phyloP scores from a whole-genome alignment of 2,888 invertebrate genomes.

The Eristalis pertinax region DNA sequence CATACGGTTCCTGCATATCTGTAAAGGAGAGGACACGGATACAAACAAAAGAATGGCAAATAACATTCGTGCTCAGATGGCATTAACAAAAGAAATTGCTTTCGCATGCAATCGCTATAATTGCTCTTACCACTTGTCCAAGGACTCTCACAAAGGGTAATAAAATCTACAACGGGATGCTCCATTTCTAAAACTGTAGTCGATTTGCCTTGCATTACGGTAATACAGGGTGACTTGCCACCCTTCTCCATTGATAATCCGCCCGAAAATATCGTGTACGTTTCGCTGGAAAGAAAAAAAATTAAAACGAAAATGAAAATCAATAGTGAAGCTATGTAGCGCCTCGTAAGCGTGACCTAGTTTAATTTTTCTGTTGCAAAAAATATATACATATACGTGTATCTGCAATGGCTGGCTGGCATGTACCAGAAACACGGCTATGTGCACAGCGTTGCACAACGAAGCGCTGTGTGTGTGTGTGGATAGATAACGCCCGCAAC shows the following conservation, averaged over 20 bases:
- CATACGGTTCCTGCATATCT: conserved; percentile 99
- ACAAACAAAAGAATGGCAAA: background rate
- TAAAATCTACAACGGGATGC: conserved; percentile 98
- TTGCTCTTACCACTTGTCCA: conserved; percentile 90
- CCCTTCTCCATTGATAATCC: conserved; percentile 96
- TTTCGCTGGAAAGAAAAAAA: conserved; percentile 86
- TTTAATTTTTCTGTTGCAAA: background rate
- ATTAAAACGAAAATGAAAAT: conserved; percentile 31
- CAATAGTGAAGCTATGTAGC: conserved; percentile 16
- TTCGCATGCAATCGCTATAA: background rate
- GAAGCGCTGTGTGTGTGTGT: background rate
- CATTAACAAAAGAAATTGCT: background rate
- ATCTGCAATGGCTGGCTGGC: background rate
- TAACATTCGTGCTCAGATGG: conserved; percentile 28
- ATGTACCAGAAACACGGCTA: background rate
- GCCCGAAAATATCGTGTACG: conserved; percentile 98
- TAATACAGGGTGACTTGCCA: conserved; percentile 95
- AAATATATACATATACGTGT: background rate
- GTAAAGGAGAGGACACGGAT: conserved; percentile 75
- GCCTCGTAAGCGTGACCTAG: conserved; percentile 29
- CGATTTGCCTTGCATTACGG: conserved; percentile 97
- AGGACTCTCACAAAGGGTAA: conserved; percentile 96
- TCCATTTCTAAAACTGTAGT: conserved; percentile 99
- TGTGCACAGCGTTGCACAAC: background rate
- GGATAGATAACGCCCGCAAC: background rate